Evolutionary conservation across 1,140 invertebrate species (phyloP), one percentile per base, ranked within the genome.

Genomic region (Zaprionus camerounensis): DNA sequence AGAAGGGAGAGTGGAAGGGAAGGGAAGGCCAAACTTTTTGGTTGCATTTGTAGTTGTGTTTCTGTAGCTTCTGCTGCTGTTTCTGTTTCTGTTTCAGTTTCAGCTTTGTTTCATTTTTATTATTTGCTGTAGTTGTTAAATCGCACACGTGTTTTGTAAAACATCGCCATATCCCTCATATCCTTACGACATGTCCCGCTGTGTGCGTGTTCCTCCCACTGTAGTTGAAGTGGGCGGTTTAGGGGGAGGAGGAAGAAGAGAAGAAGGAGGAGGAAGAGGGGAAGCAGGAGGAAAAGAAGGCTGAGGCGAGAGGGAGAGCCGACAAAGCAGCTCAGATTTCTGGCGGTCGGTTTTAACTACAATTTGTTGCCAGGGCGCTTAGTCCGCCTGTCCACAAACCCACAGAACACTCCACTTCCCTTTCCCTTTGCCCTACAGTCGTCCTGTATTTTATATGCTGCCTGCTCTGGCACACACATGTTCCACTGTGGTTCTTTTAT

Each of bases 71-170:
- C 13, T 13, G 49, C 57, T 56, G 28, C 41, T 68, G 41, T 62
- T 34, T 51, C 20, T 68, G 41, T 62, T 34, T 51, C 20, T n/a
- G 28, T 31, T 49, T 24, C 36, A 17, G 41, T n/a, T 26, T 41
- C 53, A 28, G 53, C 63, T 63, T 62, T 71, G 26, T 31, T 64
- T 51, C 20, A 24, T 38, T 65, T 56, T 62, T 44, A 57, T 66
- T 66, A 57, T 61, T 66, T 71, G 62, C 74, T 87, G 81, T 88
- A 84, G 78, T 88, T 87, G 85, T 88, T 87, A 87, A 87, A 87
- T 87, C 84, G 84, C 84, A 88, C 78, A 87, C 84, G 84, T 87
- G 84, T 88, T 87, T 88, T 84, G 71, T 88, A 84, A 71, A 88
- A 88, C 81, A 88, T 57, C 64, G 84, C 68, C 78, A 87, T 80